Conservation (phyloP, 2,797 vertebrate genomes). For the Mus spretus region DNA sequence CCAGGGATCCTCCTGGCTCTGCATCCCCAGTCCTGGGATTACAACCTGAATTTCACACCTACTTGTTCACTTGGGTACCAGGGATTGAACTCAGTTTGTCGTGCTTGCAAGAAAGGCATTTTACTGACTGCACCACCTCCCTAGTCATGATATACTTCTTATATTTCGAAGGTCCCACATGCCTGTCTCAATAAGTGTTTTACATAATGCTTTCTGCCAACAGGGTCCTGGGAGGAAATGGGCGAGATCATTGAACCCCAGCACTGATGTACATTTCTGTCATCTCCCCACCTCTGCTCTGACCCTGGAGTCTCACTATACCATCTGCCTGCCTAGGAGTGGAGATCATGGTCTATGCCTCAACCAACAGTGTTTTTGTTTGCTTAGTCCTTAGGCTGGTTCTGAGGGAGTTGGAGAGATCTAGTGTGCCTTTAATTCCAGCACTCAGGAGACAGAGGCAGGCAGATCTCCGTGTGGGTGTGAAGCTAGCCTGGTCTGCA, state of each 20-base stretch:
- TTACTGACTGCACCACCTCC: not conserved
- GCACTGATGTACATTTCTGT: not conserved
- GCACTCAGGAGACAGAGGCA: not conserved
- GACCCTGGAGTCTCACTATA: not conserved
- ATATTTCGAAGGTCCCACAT: not conserved
- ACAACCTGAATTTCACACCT: not conserved
- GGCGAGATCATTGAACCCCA: not conserved
- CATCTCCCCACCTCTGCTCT: not conserved
- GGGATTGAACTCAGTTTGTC: not conserved
- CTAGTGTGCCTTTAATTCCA: not conserved
- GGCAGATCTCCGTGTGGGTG: too few species aligned
- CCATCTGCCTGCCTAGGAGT: not conserved
- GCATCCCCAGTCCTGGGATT: not conserved
- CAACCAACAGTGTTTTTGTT: not conserved
- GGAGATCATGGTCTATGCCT: not conserved
- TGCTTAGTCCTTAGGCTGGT: not conserved
- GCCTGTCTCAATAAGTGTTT: not conserved
- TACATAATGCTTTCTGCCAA: constrained; percentile 11
- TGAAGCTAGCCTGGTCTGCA: not conserved
- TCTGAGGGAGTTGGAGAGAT: not conserved
- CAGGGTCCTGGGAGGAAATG: not conserved
- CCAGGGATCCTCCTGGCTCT: not conserved
- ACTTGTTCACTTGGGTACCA: not conserved
- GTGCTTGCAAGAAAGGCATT: not conserved
- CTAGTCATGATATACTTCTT: not conserved